Percentiles rank a stretch among this genome's conserved stretches.
These are phyloP conservation scores for Chionis minor DNA, from an alignment of 2,113 vertebrate species.

Conservation along the genomic window DNA sequence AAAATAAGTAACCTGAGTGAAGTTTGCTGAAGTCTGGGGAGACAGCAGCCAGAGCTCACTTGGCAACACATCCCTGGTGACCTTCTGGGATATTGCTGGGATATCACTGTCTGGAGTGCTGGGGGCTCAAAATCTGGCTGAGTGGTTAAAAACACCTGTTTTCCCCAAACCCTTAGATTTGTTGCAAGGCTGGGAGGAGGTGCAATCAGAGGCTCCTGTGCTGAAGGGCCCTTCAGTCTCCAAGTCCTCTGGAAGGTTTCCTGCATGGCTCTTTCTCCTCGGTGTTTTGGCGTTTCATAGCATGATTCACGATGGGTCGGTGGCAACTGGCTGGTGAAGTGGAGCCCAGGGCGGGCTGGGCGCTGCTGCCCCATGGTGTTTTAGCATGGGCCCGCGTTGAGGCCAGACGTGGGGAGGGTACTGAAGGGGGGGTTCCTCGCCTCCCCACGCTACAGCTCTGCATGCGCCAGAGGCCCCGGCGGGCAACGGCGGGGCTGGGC, in stretches of 20 bases:
- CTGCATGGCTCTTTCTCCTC: background rate
- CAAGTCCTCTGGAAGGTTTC: background rate
- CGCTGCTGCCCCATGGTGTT: background rate
- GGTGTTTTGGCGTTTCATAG: background rate
- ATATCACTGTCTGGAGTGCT: background rate
- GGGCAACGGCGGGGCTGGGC: background rate
- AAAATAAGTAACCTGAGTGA: background rate
- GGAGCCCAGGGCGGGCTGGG: background rate
- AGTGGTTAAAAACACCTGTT: background rate
- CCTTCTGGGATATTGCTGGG: background rate
- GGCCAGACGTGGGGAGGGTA: background rate
- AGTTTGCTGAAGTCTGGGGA: background rate
- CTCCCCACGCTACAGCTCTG: background rate
- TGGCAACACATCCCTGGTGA: background rate
- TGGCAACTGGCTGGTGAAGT: background rate
- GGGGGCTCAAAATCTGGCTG: background rate
- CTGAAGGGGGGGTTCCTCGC: background rate
- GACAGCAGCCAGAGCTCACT: background rate
- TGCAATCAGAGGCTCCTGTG: background rate
- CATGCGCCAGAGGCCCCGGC: rapidly evolving
- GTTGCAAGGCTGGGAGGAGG: background rate
- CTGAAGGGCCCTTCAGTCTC: no score
- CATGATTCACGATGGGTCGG: rapidly evolving
- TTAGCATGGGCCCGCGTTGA: rapidly evolving
- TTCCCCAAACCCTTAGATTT: background rate